Conservation (phyloP, 2,888 invertebrate genomes). For the Diachrysia chrysitis region DNA sequence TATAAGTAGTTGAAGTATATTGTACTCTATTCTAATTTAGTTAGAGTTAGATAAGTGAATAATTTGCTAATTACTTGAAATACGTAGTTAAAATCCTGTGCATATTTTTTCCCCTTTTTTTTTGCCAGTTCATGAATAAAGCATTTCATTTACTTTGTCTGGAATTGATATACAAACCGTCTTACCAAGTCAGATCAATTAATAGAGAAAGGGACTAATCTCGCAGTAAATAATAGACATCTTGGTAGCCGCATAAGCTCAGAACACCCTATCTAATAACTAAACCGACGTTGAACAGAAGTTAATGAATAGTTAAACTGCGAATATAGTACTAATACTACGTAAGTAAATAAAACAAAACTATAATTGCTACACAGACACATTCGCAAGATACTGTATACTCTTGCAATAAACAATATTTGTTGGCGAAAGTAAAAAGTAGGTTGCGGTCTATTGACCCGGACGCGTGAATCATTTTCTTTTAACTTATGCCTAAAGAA, state of each 20-base stretch:
- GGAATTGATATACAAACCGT: neutral
- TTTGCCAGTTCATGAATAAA: neutral
- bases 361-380: neutral
- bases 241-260: neutral
- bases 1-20: neutral
- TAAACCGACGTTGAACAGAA: too few relatives aligned
- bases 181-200: neutral
- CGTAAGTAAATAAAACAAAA: neutral
- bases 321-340: neutral
- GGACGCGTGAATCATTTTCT: slow-evolving; percentile 44
- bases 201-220: neutral
- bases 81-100: too few relatives aligned
- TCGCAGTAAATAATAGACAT: neutral
- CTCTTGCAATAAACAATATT: slow-evolving; percentile 1
- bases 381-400: neutral
- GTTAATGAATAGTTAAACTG: neutral
- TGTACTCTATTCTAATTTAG: neutral
- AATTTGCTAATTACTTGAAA: too few relatives aligned
- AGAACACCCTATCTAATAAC: too few relatives aligned
- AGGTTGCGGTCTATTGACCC: slow-evolving; percentile 44
- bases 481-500: slow-evolving; percentile 17
- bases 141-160: neutral
- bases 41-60: neutral
- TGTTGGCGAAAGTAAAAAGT: slow-evolving; percentile 32
- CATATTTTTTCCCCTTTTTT: too few relatives aligned